Conservation (phyloP, 2,113 vertebrate genomes). For the Meles meles region DNA sequence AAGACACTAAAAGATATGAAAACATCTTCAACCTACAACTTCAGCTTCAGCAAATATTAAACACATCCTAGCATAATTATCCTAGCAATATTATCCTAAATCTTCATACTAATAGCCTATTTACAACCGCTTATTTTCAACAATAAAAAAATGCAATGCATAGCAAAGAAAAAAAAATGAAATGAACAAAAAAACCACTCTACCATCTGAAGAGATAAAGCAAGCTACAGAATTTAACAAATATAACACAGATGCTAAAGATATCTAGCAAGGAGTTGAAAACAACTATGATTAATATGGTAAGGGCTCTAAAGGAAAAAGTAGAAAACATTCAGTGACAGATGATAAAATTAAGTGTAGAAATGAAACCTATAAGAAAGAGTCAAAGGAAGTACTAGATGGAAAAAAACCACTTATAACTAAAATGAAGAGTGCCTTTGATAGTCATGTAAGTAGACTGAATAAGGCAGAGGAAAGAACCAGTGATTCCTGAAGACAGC, state of each 20-base stretch:
- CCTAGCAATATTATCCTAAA: background rate
- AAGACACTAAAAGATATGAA: background rate
- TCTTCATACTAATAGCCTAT: background rate
- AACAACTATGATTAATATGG: background rate
- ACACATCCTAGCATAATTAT: background rate
- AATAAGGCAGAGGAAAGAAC: background rate
- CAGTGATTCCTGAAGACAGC: background rate
- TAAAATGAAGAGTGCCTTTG: background rate
- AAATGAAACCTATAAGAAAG: background rate
- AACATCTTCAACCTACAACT: background rate
- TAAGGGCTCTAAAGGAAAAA: background rate
- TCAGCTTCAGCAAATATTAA: background rate
- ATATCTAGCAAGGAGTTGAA: background rate
- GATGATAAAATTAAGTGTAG: background rate
- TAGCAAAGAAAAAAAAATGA: background rate
- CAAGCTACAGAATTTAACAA: background rate
- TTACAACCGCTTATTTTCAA: background rate
- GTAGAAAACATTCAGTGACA: background rate
- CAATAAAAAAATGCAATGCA: background rate
- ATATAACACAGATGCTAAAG: no score
- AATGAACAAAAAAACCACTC: background rate
- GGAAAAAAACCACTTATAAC: background rate
- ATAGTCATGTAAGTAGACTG: background rate
- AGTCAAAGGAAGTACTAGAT: background rate
- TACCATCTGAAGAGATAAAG: background rate